These are phyloP conservation scores for Lutjanus erythropterus DNA, from an alignment of 2,113 vertebrate genomes.

Conservation along the genomic window DNA sequence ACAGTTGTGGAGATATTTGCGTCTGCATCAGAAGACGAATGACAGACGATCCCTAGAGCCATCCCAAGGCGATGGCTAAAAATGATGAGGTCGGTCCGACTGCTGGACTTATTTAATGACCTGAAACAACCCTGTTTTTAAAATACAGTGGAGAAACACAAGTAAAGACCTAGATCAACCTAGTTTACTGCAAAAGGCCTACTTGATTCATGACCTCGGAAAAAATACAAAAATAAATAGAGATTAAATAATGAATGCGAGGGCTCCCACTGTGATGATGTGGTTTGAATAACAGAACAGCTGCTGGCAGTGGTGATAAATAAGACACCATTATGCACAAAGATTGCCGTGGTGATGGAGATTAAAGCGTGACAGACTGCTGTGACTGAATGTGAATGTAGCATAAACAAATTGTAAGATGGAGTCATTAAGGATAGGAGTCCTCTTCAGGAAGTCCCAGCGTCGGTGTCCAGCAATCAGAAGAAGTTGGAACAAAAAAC, in stretches of 20 bases:
- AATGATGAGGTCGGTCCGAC: neutral
- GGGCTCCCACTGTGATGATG: neutral
- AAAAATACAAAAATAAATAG: neutral
- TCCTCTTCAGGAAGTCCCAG: neutral
- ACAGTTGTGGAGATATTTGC: no score
- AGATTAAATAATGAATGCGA: neutral
- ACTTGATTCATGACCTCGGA: constrained; percentile 6
- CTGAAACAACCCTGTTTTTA: neutral
- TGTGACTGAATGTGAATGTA: constrained; percentile 18
- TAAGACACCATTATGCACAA: constrained; percentile 19
- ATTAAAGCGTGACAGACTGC: neutral
- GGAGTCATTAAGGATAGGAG: neutral
- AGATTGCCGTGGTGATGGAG: neutral
- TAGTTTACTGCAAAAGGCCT: neutral
- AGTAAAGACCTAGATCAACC: neutral
- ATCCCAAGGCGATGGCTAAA: neutral
- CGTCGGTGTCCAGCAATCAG: neutral
- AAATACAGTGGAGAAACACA: neutral
- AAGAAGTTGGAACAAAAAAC: neutral
- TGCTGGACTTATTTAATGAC: neutral
- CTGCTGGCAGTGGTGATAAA: constrained; percentile 10
- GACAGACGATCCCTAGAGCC: neutral
- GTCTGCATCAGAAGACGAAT: no score
- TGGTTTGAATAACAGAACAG: constrained; percentile 3
- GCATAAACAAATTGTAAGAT: constrained; percentile 11